Evolutionary conservation across 1,140 invertebrate species (phyloP).

Genomic region (Megathymus violae): DNA sequence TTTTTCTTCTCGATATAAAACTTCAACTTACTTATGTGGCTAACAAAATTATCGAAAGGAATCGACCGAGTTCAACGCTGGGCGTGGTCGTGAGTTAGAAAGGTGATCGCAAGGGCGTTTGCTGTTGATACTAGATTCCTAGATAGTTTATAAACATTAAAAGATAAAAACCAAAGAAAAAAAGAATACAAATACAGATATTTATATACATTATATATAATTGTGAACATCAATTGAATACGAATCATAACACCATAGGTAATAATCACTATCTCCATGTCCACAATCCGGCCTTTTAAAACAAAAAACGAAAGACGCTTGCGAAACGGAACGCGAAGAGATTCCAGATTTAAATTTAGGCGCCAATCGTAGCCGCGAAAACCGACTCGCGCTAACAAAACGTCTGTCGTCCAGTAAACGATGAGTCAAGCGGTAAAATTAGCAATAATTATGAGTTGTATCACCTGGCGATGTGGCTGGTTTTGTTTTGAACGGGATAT

Average conservation of each 20-base stretch:
- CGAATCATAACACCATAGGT: not conserved
- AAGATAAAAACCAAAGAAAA: too few species aligned
- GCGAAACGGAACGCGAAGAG: slow-evolving; percentile 40
- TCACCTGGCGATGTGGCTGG: slow-evolving; percentile 43
- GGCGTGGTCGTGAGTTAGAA: too few species aligned
- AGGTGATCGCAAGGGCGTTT: too few species aligned
- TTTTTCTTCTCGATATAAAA: not conserved
- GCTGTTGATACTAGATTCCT: too few species aligned
- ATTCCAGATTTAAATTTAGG: slow-evolving; percentile 58
- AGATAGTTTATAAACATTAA: too few species aligned
- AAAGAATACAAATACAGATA: too few species aligned
- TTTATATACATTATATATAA: too few species aligned
- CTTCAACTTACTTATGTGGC: too few species aligned
- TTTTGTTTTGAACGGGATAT: slow-evolving; percentile 27
- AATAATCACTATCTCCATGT: not conserved
- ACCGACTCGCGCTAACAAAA: slow-evolving; percentile 40
- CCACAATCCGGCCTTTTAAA: not conserved
- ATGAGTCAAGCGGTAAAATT: slow-evolving; percentile 60
- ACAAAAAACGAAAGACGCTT: slow-evolving; percentile 29
- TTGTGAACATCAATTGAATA: not conserved
- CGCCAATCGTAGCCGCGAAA: slow-evolving; percentile 54
- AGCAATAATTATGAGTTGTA: slow-evolving; percentile 51
- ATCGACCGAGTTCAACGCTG: too few species aligned
- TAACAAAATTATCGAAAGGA: too few species aligned
- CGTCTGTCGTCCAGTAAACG: slow-evolving; percentile 40